These are phyloP conservation scores for Samia ricini DNA, from an alignment of 1,140 invertebrate genomes.

Conservation along the genomic window DNA sequence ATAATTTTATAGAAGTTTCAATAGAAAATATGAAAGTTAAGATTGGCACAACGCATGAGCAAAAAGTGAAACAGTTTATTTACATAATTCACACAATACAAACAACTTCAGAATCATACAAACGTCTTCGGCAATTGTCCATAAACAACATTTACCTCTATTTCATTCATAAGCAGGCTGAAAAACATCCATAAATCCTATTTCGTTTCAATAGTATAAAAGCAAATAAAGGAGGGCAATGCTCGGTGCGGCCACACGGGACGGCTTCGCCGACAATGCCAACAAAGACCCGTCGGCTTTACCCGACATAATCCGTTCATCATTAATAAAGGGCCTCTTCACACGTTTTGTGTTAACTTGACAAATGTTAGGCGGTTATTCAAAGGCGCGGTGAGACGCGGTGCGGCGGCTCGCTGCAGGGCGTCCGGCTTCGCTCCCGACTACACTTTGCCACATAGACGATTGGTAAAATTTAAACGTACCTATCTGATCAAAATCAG, in stretches of 20 bases:
- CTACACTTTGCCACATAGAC: constrained; percentile 48
- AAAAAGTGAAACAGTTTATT: background rate
- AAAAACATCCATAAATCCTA: constrained; percentile 21
- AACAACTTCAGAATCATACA: background rate
- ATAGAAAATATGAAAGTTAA: no score
- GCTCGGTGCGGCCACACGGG: constrained; percentile 23
- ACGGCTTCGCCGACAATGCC: constrained; percentile 42
- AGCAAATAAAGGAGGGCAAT: constrained; percentile 55
- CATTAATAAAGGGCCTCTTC: constrained; percentile 71
- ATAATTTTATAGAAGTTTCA: no score
- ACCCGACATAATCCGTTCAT: constrained; percentile 60
- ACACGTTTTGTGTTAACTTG: constrained; percentile 71
- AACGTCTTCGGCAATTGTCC: background rate
- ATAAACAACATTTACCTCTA: background rate
- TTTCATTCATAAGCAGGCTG: constrained; percentile 1
- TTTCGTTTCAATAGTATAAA: constrained; percentile 30
- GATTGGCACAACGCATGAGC: background rate
- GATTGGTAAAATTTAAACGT: no score
- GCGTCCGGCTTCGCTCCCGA: constrained; percentile 37
- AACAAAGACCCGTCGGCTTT: constrained; percentile 37
- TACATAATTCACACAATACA: background rate
- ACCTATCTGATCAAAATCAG: no score
- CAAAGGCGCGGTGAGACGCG: no score
- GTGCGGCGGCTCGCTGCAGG: constrained; percentile 38
- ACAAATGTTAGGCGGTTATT: constrained; percentile 58